phyloP scores from a whole-genome alignment of 2,113 vertebrate genomes.

The Calyptommatus sinebrachiatus region DNA sequence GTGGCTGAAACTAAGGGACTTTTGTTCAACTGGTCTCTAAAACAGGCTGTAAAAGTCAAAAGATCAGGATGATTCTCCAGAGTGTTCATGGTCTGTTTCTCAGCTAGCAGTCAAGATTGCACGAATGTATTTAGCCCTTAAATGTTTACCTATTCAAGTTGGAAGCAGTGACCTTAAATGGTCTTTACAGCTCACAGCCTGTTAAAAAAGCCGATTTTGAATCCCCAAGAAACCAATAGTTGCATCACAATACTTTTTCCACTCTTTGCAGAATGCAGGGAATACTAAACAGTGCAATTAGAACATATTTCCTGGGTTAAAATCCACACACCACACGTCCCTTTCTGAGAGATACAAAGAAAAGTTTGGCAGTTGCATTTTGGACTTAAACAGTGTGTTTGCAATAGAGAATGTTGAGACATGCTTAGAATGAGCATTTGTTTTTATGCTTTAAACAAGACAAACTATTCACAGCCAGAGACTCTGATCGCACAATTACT shows the following conservation, averaged over 20 bases:
- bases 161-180: slow-evolving; percentile 70
- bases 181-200: slow-evolving; percentile 71
- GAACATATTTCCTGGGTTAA: slow-evolving; percentile 7
- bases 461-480: not conserved
- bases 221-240: slow-evolving; percentile 61
- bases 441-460: not conserved
- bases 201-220: slow-evolving; percentile 68
- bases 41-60: slow-evolving; percentile 61
- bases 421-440: not conserved
- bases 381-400: not conserved
- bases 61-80: slow-evolving; percentile 63
- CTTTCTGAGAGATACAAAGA: not conserved
- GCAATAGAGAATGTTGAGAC: not conserved
- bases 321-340: not conserved
- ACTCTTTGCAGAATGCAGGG: slow-evolving; percentile 37
- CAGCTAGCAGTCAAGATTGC: slow-evolving; percentile 68
- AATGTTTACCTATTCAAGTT: slow-evolving; percentile 71
- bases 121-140: slow-evolving; percentile 74
- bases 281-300: slow-evolving; percentile 49
- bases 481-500: not conserved
- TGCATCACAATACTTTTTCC: slow-evolving; percentile 37
- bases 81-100: slow-evolving; percentile 77
- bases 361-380: not conserved
- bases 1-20: not conserved
- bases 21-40: slow-evolving; percentile 29